Conservation (phyloP, 1,140 invertebrate species). For the Phymastichus coffea region DNA sequence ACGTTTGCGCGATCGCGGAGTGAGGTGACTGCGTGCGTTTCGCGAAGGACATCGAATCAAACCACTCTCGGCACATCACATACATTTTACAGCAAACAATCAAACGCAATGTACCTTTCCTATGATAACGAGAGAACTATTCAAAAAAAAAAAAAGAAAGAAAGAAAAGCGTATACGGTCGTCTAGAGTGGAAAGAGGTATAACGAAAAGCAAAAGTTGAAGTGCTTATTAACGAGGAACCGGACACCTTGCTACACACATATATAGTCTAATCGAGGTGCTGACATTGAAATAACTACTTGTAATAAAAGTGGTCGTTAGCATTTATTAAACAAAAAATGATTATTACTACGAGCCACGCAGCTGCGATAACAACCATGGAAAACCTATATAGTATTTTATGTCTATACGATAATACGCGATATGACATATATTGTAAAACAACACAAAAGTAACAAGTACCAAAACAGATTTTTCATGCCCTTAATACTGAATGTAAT, state of each 20-base stretch:
- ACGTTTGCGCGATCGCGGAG: too few relatives aligned
- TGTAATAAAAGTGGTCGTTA: slow-evolving; percentile 8
- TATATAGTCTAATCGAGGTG: slow-evolving; percentile 2
- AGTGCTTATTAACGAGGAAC: slow-evolving; percentile 13
- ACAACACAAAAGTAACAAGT: slow-evolving; percentile 35
- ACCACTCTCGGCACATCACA: too few relatives aligned
- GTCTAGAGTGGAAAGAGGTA: not conserved
- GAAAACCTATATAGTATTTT: slow-evolving; percentile 54
- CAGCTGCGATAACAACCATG: too few relatives aligned
- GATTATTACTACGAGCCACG: slow-evolving; percentile 33
- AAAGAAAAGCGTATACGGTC: not conserved
- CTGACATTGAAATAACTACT: slow-evolving; percentile 16
- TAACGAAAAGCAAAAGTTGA: not conserved
- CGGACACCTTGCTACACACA: slow-evolving; percentile 8
- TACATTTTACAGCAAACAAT: too few relatives aligned
- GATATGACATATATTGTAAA: slow-evolving; percentile 44
- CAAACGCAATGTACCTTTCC: too few relatives aligned
- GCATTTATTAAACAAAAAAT: slow-evolving; percentile 6
- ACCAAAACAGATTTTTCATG: slow-evolving; percentile 50
- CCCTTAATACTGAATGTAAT: slow-evolving; percentile 47
- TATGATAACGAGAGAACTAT: too few relatives aligned
- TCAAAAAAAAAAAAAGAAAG: slow-evolving; percentile 22
- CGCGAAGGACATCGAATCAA: too few relatives aligned
- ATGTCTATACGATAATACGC: slow-evolving; percentile 49
- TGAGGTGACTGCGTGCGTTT: too few relatives aligned